Evolutionary conservation across 2,113 vertebrate species (phyloP), one percentile per base, ranked within the genome.

Genomic region (Puntigrus tetrazona): DNA sequence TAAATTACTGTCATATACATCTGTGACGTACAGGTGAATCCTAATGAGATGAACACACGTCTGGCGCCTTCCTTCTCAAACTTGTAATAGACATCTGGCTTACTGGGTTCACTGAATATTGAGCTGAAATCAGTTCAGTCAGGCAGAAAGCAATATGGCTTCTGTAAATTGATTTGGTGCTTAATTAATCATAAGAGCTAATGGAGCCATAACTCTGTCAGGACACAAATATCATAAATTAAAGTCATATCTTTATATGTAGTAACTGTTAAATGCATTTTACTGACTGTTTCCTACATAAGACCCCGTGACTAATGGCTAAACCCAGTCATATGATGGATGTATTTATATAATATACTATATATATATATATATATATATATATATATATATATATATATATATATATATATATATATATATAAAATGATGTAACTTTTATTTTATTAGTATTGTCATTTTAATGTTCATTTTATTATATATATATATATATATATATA

Each of bases 151-250:
- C n/a, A 79, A 63, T 79, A 43, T 79, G 77, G 57, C 77, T 29
- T 36, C 77, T 78, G 55, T n/a, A 63, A 79, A 63, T 43, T 63
- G 57, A 63, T 63, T 79, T 20, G 57, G 57, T 79, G 34, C 25
- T 59, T 14, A 79, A 79, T 63, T 79, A 43, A 38, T 79, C 77
- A 79, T 45, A 43, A 45, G 36, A 63, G 77, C 55, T 79, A 79
- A 84, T 76, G 29, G 57, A 77, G n/a, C 43, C 16, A 47, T 34
- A 67, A 29, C 9, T 31, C 25, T 55, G 34, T 27, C 25, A 72
- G 52, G 82, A 65, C 38, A 41, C 72, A 63, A 27, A n/a, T 27
- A 36, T n/a, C 43, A 41, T 76, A 27, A 76, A 34, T 9, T 20
- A 11, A 27, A 76, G 52, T 74, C 20, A 55, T 55, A 55, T 73